Percentiles rank a stretch among this genome's conserved stretches.
Conservation (phyloP, 1,140 invertebrate genomes). For the Camponotus vicinus region DNA sequence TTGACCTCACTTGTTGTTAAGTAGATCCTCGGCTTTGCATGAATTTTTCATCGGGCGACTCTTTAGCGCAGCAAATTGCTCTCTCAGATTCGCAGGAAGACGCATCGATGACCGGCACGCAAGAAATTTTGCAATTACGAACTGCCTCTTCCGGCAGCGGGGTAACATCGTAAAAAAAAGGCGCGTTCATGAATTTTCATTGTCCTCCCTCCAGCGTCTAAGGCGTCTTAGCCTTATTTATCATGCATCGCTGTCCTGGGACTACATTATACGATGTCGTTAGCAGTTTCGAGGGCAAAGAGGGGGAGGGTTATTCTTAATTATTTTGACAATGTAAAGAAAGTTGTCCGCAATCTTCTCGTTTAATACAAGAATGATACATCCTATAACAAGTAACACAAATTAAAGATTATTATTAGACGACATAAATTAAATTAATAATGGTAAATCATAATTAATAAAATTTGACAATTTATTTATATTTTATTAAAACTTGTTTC, state of each 20-base stretch:
- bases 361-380: constrained; percentile 8
- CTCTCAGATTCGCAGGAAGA: constrained; percentile 49
- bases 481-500: neutral
- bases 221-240: constrained; percentile 51
- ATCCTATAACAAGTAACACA: neutral
- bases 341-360: neutral
- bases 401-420: neutral
- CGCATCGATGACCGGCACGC: constrained; percentile 59
- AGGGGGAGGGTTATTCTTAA: neutral
- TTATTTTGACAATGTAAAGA: constrained; percentile 45
- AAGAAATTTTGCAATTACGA: constrained; percentile 73
- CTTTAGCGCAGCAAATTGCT: constrained; percentile 65
- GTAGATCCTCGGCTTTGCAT: constrained; percentile 61
- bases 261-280: constrained; percentile 54
- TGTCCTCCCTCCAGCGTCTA: constrained; percentile 34
- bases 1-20: constrained; percentile 59
- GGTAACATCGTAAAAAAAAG: constrained; percentile 56
- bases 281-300: constrained; percentile 28
- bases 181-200: constrained; percentile 59
- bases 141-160: constrained; percentile 35
- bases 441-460: neutral
- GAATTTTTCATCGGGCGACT: constrained; percentile 66
- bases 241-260: constrained; percentile 47
- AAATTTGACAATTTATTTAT: constrained; percentile 10
- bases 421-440: neutral